Evolutionary conservation across 2,888 invertebrate species (phyloP).

Genomic region (Alloscopus bannaensis): DNA sequence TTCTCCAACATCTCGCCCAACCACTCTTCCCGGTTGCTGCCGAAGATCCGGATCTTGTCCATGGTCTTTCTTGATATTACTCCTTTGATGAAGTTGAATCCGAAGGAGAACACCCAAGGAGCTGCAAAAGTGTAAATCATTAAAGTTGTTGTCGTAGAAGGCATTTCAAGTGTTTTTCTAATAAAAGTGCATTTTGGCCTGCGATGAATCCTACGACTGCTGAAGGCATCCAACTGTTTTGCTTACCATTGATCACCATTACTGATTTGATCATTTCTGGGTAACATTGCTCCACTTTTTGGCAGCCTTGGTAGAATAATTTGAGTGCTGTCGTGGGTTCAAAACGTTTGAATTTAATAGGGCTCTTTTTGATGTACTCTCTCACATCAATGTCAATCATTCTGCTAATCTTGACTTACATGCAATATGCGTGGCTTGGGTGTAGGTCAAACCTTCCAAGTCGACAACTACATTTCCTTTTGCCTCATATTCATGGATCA

Average conservation of each 20-base stretch:
- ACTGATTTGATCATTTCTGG: conserved; percentile 53
- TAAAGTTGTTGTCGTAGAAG: background rate
- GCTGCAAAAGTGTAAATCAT: conserved; percentile 35
- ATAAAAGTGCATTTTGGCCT: no score
- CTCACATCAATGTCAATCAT: no score
- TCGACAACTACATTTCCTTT: conserved; percentile 44
- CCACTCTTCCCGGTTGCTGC: conserved; percentile 44
- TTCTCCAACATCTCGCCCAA: conserved; percentile 8
- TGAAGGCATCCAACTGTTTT: background rate
- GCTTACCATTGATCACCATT: conserved; percentile 46
- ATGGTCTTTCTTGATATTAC: conserved; percentile 43
- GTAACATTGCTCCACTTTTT: conserved; percentile 53
- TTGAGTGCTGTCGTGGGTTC: conserved; percentile 33
- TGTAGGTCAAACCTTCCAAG: conserved; percentile 45
- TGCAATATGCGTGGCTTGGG: conserved; percentile 48
- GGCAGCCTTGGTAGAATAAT: conserved; percentile 49
- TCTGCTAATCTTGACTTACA: no score
- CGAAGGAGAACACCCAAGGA: conserved; percentile 58
- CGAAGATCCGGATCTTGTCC: conserved; percentile 50
- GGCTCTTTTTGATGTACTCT: no score
- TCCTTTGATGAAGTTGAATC: conserved; percentile 50
- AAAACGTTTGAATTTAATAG: no score
- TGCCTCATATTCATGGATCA: background rate
- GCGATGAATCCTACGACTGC: no score
- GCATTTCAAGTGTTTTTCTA: no score